phyloP scores from a whole-genome alignment of 1,140 invertebrate species.

The Nylanderia fulva region DNA sequence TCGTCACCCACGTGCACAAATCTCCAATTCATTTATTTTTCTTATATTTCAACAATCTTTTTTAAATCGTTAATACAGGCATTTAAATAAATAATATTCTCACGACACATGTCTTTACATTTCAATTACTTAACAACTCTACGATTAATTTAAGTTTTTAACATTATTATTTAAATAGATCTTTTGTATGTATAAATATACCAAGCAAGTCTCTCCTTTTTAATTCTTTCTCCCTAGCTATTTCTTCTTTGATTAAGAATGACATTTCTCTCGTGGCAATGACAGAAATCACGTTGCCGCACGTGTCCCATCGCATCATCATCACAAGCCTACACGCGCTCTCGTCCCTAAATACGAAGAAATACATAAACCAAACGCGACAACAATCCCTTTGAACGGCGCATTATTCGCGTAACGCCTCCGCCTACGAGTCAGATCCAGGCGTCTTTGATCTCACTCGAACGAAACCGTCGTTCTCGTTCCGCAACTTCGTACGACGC shows the following conservation, averaged over 20 bases:
- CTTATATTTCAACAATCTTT: too few species aligned
- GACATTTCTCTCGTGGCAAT: neutral
- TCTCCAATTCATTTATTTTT: too few species aligned
- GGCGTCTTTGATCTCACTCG: constrained; percentile 45
- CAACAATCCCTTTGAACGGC: constrained; percentile 31
- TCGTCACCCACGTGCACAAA: too few species aligned
- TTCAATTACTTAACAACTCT: too few species aligned
- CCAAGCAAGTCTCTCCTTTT: neutral
- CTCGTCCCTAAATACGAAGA: neutral
- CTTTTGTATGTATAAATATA: too few species aligned
- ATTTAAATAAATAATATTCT: too few species aligned
- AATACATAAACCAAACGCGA: neutral
- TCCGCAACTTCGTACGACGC: constrained; percentile 11
- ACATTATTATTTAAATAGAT: constrained; percentile 7
- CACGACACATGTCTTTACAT: too few species aligned
- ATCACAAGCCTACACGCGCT: neutral
- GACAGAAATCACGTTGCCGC: neutral
- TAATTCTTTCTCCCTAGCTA: neutral
- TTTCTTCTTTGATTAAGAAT: neutral
- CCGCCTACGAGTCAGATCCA: neutral
- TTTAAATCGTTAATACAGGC: too few species aligned
- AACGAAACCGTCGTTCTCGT: constrained; percentile 27
- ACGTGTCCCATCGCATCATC: constrained; percentile 5
- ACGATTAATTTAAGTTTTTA: too few species aligned
- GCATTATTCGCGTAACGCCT: constrained; percentile 43